Conservation (phyloP, 2,113 vertebrate species). For the Balaeniceps rex region DNA sequence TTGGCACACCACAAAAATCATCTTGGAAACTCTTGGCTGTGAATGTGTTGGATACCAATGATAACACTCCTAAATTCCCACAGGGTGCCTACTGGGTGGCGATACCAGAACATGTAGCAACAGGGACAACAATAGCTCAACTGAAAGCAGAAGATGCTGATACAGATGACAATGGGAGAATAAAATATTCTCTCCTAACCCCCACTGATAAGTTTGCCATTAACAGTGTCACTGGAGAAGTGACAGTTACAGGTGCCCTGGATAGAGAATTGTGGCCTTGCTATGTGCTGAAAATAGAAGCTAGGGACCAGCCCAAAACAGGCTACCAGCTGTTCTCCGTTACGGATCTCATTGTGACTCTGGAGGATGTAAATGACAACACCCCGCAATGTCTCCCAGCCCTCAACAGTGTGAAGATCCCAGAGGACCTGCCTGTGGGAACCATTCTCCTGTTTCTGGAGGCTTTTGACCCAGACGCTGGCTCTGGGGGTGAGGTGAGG, state of each 20-base stretch:
- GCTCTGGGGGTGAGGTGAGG: conserved; percentile 81
- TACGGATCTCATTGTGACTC: conserved; percentile 77
- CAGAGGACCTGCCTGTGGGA: conserved; percentile 87
- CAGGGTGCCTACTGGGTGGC: conserved; percentile 82
- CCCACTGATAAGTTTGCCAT: conserved; percentile 84
- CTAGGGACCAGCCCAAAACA: conserved; percentile 82
- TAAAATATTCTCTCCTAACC: conserved; percentile 84
- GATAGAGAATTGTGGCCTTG: conserved; percentile 84
- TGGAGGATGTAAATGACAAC: conserved; percentile 93
- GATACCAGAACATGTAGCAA: conserved; percentile 81
- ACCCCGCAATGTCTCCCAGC: conserved; percentile 85
- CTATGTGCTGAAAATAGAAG: conserved; percentile 85
- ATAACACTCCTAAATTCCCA: conserved; percentile 86
- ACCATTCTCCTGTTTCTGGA: conserved; percentile 88
- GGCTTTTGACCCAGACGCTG: conserved; percentile 85
- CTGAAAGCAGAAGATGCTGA: conserved; percentile 83
- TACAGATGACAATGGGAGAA: conserved; percentile 75
- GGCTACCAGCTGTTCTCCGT: conserved; percentile 81
- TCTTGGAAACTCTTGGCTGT: conserved; percentile 91
- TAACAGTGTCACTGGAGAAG: conserved; percentile 83
- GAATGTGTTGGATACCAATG: conserved; percentile 90
- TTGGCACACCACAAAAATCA: conserved; percentile 86
- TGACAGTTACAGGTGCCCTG: conserved; percentile 78
- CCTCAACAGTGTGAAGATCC: conserved; percentile 82
- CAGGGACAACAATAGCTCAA: conserved; percentile 79